phyloP scores from a whole-genome alignment of 2,797 vertebrate genomes.

The Hydrophis major region DNA sequence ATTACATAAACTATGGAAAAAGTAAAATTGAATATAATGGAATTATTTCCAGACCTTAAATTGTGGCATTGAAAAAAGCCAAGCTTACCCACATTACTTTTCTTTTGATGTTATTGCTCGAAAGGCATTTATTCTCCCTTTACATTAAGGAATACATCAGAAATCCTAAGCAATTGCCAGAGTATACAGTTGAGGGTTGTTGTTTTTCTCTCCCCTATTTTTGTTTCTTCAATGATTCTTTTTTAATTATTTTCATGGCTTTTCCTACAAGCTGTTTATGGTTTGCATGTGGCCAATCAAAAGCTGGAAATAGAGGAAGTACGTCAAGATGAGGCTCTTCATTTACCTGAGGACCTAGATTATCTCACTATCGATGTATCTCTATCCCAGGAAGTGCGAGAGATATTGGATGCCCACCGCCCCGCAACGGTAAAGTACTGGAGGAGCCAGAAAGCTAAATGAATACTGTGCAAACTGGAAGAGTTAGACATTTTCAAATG shows the following conservation, averaged over 20 bases:
- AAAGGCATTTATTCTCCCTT: neutral
- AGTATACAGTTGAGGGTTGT: neutral
- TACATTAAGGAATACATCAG: neutral
- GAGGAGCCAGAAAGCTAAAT: neutral
- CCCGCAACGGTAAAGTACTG: slow-evolving; percentile 84
- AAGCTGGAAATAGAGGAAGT: slow-evolving; percentile 87
- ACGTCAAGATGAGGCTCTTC: slow-evolving; percentile 83
- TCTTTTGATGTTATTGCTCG: neutral
- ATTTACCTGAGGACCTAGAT: slow-evolving; percentile 84
- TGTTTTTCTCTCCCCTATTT: rapidly evolving
- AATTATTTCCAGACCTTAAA: neutral
- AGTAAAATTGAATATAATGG: neutral
- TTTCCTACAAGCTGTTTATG: slow-evolving; percentile 70
- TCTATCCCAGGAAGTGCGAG: slow-evolving; percentile 86
- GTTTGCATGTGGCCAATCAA: slow-evolving; percentile 76
- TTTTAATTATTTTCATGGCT: neutral
- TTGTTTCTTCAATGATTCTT: neutral
- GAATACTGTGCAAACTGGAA: neutral
- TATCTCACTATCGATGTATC: slow-evolving; percentile 81
- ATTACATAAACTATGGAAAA: neutral
- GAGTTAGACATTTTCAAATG: neutral
- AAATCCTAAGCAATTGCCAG: neutral
- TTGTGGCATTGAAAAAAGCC: neutral
- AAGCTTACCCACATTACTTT: neutral
- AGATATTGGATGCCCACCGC: slow-evolving; percentile 81